Evolutionary conservation across 2,888 invertebrate species (phyloP), one percentile per base, ranked within the genome.

Genomic region (Troglohyphantes excavatus): DNA sequence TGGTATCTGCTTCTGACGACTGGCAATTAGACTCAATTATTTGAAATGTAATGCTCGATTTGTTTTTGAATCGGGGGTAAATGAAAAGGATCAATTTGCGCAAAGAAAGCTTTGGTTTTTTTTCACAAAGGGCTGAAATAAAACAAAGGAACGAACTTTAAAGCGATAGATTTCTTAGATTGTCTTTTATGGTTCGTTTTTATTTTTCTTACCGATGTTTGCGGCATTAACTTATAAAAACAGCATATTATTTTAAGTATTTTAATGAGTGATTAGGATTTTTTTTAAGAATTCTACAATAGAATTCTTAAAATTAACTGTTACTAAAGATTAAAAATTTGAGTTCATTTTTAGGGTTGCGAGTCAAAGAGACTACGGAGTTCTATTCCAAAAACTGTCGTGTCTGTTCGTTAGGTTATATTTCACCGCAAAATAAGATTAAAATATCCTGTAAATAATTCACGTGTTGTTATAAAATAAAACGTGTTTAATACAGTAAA

Each of bases 21-120:
- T 59, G 59, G 81, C 88, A 89, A 89, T 89, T 89, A 89, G 82
- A 89, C 73, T 82, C 88, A 89, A 89, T 89, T 89, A 89, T 89
- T 89, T 83, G 68, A 68, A 83, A 89, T 89, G 88, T 68, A 76
- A 76, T 61, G 76, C 82, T 89, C 88, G 82, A 89, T 89, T 89
- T 89, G 76, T 82, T 89, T 89, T 89, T 79, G 72, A 67, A 79
- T 68, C 53, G 39, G 82, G 53, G 70, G 33, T 21, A 70, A 70
- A 70, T 81, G 68, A 87, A 81, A 68, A 63, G 79, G 72, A 33
- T 76, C 72, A 72, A 81, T 73, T 81, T 65, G 43, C 33, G 67
- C 61, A 78, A 61, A 86, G 63, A 78, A 83, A 33, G 43, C 39
- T 61, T 59, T 68, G 21, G 13, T 13, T 61, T 39, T n/a, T 23